Evolutionary conservation across 2,113 vertebrate genomes (phyloP), one percentile per base, ranked within the genome.

Genomic region (Tichodroma muraria): DNA sequence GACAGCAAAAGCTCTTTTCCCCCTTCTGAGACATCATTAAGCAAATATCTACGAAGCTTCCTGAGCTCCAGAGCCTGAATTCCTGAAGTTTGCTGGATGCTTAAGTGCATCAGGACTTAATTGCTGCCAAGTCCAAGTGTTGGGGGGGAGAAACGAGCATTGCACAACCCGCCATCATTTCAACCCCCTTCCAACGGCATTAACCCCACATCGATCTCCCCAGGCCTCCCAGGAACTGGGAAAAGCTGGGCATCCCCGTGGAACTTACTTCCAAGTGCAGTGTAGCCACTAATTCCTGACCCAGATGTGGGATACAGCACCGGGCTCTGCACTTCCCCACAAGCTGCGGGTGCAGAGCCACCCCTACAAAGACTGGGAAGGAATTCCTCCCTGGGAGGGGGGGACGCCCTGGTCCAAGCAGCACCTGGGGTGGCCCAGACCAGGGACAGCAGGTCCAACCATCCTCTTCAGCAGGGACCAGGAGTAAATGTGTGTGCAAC

Each of bases 1-100:
- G 90, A 61, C 69, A 87, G 89, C 61, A 78, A 92, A 85, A 66
- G 83, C 73, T 88, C 83, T 89, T 61, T 17, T 2, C 8, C 44
- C 73, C 52, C 80, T 86, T 94, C 44, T 35, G 82, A 95, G 96
- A 94, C 52, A 18, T 73, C 92, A 94, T 93, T 93, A 91, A 88
- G 64, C 66, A 90, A 91, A 89, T 75, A 89, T 30, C 70, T 80
- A 3, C 6, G 4, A 27, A 72, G 65, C 73, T 81, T 66, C 73
- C 73, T 2, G 4, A 78, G 83, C 91, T 84, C 61, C 87, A 69
- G 86, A 64, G 78, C 45, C 80, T 40, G 57, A 54, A 76, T 66
- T 72, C 87, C 72, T 18, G 13, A 72, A 72, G 50, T 81, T 45
- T 66, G 63, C 31, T 50, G 80, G 81, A 59, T 59, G 50, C 66